A percentile compares a stretch with the other conserved stretches of the same genome.
phyloP scores from a whole-genome alignment of 2,797 vertebrate genomes.

The Apodemus agrarius region DNA sequence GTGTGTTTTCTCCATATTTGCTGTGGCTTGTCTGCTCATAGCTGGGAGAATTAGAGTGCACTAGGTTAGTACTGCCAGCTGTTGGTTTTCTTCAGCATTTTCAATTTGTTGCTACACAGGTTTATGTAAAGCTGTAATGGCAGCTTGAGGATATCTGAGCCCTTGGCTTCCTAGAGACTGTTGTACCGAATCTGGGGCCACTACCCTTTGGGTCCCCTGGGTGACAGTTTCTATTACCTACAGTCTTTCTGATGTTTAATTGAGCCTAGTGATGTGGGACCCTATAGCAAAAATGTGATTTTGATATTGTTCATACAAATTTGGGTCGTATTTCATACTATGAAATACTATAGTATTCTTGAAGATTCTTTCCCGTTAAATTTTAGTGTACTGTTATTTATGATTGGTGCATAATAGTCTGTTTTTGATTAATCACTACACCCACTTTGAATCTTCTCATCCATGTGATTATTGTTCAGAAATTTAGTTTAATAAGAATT shows the following conservation, averaged over 20 bases:
- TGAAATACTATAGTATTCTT: not conserved
- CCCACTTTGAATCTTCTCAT: not conserved
- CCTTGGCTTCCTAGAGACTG: not conserved
- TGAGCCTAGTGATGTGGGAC: not conserved
- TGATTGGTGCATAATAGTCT: not conserved
- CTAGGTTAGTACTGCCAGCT: not conserved
- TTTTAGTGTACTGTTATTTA: not conserved
- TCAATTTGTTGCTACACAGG: not conserved
- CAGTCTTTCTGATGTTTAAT: not conserved
- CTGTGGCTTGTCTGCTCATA: not conserved
- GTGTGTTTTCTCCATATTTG: slow-evolving; percentile 3
- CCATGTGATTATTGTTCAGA: not conserved
- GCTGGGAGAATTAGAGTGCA: not conserved
- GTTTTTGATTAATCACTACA: not conserved
- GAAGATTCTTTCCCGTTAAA: not conserved
- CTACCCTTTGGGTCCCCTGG: not conserved
- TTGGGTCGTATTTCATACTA: not conserved
- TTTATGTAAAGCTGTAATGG: not conserved
- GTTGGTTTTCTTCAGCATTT: not conserved
- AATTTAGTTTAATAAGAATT: slow-evolving; percentile 35
- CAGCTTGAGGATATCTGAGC: not conserved
- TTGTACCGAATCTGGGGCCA: not conserved
- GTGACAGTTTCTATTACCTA: not conserved
- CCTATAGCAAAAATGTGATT: not conserved
- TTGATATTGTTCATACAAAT: not conserved